Conservation (phyloP, 2,888 invertebrate species). For the Shargacucullia verbasci region DNA sequence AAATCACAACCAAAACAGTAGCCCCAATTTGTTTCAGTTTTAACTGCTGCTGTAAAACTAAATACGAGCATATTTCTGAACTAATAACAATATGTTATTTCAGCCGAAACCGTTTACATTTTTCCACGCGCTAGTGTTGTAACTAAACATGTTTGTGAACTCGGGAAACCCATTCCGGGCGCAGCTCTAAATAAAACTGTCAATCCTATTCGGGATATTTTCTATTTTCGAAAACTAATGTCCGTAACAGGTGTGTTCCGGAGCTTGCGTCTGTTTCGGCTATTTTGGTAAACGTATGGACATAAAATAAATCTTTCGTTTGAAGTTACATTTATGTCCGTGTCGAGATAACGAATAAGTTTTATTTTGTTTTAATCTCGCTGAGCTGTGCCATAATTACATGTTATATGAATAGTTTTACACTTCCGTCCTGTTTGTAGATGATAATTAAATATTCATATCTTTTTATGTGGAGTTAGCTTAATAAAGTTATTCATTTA, state of each 20-base stretch:
- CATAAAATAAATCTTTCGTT: constrained; percentile 77
- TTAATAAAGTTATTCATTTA: no score
- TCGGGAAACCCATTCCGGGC: constrained; percentile 50
- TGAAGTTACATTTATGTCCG: constrained; percentile 74
- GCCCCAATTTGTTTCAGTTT: constrained; percentile 6
- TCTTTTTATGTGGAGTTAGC: constrained; percentile 24
- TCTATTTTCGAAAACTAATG: constrained; percentile 76
- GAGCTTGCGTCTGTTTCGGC: constrained; percentile 59
- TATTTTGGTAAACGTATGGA: constrained; percentile 58
- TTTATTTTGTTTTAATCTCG: constrained; percentile 64
- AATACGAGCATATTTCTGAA: constrained; percentile 24
- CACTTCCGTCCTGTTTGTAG: constrained; percentile 45
- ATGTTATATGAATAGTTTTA: constrained; percentile 43
- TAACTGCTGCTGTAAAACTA: constrained; percentile 28
- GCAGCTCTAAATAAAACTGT: constrained; percentile 75
- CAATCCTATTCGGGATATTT: constrained; percentile 71
- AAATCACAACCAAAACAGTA: constrained; percentile 7
- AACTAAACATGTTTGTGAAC: constrained; percentile 29
- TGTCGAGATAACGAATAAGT: constrained; percentile 75
- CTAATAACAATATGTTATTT: constrained; percentile 44
- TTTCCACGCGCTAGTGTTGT: constrained; percentile 18
- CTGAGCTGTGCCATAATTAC: constrained; percentile 38
- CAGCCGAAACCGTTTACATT: constrained; percentile 48
- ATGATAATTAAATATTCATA: constrained; percentile 26
- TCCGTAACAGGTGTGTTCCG: constrained; percentile 77